Percentiles rank a stretch among this genome's conserved stretches.
phyloP scores from a whole-genome alignment of 2,797 vertebrate species.

The Streptopelia turtur region DNA sequence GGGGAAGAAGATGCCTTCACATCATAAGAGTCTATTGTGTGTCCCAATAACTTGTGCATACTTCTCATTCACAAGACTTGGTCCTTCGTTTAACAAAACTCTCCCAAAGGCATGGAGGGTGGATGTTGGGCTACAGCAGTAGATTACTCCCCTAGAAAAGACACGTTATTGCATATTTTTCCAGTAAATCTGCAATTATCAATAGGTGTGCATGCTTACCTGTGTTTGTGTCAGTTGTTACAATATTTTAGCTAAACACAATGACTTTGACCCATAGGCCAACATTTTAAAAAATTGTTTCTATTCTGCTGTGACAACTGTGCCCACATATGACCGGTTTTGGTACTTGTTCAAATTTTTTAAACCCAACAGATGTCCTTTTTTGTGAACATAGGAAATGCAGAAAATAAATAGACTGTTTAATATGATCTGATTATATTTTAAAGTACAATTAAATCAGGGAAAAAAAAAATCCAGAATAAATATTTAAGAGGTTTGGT shows the following conservation, averaged over 20 bases:
- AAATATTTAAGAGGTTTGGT: background rate
- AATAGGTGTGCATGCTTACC: background rate
- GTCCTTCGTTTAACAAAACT: background rate
- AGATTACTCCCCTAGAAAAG: background rate
- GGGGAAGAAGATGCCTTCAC: background rate
- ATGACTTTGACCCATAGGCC: background rate
- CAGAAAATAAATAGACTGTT: slow-evolving; percentile 12
- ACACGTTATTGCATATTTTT: background rate
- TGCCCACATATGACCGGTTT: background rate
- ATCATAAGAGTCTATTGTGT: too few relatives aligned
- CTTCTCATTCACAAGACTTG: background rate
- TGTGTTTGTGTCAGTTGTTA: background rate
- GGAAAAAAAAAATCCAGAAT: background rate
- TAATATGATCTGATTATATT: background rate
- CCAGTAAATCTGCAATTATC: background rate
- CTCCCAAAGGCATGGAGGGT: background rate
- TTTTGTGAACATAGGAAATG: background rate
- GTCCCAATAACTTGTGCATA: background rate
- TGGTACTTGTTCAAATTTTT: background rate
- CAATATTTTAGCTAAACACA: background rate
- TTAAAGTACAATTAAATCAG: background rate
- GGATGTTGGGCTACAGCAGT: background rate
- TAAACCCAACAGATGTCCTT: background rate
- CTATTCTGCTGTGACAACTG: background rate
- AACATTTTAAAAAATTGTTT: background rate